phyloP scores from a whole-genome alignment of 23 tunicate genomes.

The Ascidia mentula region DNA sequence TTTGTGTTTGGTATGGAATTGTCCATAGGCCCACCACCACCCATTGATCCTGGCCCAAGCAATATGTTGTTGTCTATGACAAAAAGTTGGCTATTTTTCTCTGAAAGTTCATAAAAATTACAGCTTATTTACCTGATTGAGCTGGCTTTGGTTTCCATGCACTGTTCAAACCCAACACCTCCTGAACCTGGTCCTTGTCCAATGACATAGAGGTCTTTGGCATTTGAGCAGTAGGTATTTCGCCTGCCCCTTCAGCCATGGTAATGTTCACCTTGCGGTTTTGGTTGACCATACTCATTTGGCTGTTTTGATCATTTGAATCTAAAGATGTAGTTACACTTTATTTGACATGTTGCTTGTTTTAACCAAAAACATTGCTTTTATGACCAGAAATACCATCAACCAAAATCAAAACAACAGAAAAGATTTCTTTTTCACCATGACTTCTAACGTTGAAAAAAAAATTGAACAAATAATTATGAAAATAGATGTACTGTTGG shows the following conservation, averaged over 20 bases:
- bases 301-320: not conserved
- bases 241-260: not conserved
- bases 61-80: not conserved
- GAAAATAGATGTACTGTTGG: no score
- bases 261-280: not conserved
- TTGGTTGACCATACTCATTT: constrained; percentile 11
- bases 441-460: no score
- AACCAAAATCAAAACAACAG: no score
- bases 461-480: no score
- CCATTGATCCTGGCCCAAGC: not conserved
- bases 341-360: no score
- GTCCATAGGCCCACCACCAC: not conserved
- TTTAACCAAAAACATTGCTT: no score
- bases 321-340: no score
- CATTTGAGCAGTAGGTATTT: not conserved
- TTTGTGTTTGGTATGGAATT: not conserved
- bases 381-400: no score
- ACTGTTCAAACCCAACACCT: constrained; percentile 46
- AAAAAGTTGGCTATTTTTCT: not conserved
- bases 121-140: not conserved
- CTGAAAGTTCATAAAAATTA: not conserved
- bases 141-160: constrained; percentile 58
- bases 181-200: constrained; percentile 52
- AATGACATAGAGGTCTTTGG: constrained; percentile 29
- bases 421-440: no score